Base-by-base conservation (phyloP, 30 jellyfish, hydroid and myxozoan genomes). In the Sanderia malayensis region DNA sequence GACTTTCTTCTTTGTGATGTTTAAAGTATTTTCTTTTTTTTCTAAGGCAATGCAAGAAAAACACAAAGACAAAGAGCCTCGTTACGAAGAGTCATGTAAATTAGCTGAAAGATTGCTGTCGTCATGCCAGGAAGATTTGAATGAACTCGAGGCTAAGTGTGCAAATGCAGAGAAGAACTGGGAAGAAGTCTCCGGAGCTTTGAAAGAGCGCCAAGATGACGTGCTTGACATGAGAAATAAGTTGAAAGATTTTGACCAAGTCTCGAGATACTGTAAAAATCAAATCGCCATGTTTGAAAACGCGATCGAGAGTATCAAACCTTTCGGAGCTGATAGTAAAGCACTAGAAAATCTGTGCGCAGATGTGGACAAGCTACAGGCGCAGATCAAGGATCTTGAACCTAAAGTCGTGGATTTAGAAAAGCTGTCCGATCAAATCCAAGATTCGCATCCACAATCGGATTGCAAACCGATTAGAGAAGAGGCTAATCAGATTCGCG, bases 401-500 rank as follows among this genome's bases (percentile, higher is more conserved):
- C 73, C 93, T 1, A 84, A 70, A 30, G 95, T 79, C 6, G 71
- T 41, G 46, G 47, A 67, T 2, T 45, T 85, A 4, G 93, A 79
- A 10, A 52, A 46, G 20, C 15, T 79, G 10, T 62, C 88, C 0
- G 81, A 84, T 28, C 87, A 62, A 23, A 55, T 91, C 8, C 88
- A 84, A 69, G 52, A 79, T 7, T 26, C 66, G 26, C 98, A 91
- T 60, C 71, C 83, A 10, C 41, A 32, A 0, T 64, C 98, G 0
- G 96, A 83, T 68, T 79, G 95, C 32, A 46, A 67, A 32, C 93
- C 95, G 10, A 19, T 91, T 31, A 70, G 95, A 19, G 75, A 66
- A 21, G 95, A 85, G 26, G 88, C 92, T 17, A 96, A 84, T n/a
- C 92, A 57, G n/a, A 65, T 84, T 31, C 70, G 83, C 31, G 93